phyloP scores from a whole-genome alignment of 2,113 vertebrate genomes.

The Nycticryphes semicollaris region DNA sequence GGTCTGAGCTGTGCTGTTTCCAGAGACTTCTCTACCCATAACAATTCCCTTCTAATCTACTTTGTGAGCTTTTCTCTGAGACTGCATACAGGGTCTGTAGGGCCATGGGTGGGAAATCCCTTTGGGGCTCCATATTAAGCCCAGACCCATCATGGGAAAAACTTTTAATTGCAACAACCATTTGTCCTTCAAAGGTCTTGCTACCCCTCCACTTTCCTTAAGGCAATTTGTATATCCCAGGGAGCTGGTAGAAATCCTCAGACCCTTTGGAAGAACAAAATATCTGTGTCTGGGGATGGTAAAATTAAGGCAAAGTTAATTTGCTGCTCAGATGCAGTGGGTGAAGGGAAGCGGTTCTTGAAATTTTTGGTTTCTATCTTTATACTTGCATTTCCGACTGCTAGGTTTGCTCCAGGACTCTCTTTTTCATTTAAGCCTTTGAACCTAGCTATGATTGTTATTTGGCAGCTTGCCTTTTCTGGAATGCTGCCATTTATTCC shows the following conservation, averaged over 20 bases:
- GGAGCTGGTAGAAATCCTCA: neutral
- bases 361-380: neutral
- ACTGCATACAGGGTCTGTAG: neutral
- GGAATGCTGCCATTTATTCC: neutral
- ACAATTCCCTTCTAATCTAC: neutral
- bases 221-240: neutral
- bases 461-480: neutral
- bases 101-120: neutral
- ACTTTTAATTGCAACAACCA: neutral
- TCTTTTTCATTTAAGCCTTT: neutral
- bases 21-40: neutral
- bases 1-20: neutral
- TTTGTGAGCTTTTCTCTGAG: neutral
- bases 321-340: neutral
- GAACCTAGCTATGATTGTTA: neutral
- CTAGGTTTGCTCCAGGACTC: neutral
- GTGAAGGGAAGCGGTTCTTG: neutral
- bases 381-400: neutral
- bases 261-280: neutral
- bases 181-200: conserved; percentile 2
- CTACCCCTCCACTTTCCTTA: neutral
- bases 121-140: neutral
- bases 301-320: neutral
- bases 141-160: neutral
- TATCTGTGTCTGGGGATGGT: neutral